Base-by-base conservation (phyloP, 2,888 invertebrate species). In the Drosophila paranaensis region DNA sequence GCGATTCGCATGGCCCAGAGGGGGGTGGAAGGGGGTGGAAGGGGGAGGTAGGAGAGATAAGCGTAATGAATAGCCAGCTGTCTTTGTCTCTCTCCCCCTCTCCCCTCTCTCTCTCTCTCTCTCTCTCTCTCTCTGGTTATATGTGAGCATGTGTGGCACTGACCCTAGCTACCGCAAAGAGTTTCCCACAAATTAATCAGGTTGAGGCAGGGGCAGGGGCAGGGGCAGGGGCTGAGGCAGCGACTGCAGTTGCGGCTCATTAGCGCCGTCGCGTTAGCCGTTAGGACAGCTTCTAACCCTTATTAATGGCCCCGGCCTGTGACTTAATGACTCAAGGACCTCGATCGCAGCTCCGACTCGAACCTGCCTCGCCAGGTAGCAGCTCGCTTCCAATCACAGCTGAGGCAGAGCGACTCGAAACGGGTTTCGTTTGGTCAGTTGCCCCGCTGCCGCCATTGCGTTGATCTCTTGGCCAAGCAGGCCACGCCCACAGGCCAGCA, bases 131-230 rank as follows among this genome's bases (percentile, higher is more conserved):
- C 46, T 46, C 14, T 4, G n/a, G 16, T 6, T 27, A 4, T n/a
- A 25, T 53, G 20, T 46, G 39, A 30, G 42, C 30, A 33, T 56
- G 16, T 60, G 46, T 48, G 61, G 33, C 56, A 62, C 58, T 74
- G 65, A 69, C 80, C 76, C 75, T 66, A 6, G 40, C 69, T 61
- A 53, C 53, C 35, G 20, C 50, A 37, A 8, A 33, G 48, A 58
- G 45, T 55, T 81, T 89, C 83, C 83, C 83, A 83, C 88, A 87
- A 75, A 89, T 83, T 89, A 83, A 89, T 87, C 89, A 87, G 70
- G 3, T 25, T 30, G 9, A 14, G 57, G n/a, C n/a, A 16, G 45
- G 2, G 45, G 45, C n/a, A 43, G 56, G 11, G 43, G 35, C 33
- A 33, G 20, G 3, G 25, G 25, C 35, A 16, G 56, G 5, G 25